Conservation (phyloP, 2,113 vertebrate species). For the Corythornis vintsioides region DNA sequence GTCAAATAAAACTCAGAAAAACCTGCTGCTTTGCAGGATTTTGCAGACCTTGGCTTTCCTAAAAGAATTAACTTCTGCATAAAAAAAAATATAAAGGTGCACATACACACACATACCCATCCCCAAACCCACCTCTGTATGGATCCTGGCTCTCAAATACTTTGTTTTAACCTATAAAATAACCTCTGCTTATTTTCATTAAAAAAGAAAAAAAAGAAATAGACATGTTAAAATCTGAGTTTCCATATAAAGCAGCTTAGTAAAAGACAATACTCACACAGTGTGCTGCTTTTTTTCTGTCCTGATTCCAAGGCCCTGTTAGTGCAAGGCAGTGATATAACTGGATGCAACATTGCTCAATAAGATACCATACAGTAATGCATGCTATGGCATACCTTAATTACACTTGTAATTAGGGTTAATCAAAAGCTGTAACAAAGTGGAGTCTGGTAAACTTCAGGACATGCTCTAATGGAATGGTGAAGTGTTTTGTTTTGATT, state of each 20-base stretch:
- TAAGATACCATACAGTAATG: slow-evolving; percentile 13
- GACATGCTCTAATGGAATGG: no score
- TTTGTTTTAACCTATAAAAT: slow-evolving; percentile 53
- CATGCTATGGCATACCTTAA: not conserved
- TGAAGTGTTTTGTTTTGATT: no score
- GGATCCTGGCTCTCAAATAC: slow-evolving; percentile 28
- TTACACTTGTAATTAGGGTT: not conserved
- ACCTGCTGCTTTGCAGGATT: not conserved
- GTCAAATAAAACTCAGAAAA: not conserved
- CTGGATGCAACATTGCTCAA: slow-evolving; percentile 25
- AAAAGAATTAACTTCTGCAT: slow-evolving; percentile 29
- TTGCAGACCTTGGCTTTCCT: not conserved
- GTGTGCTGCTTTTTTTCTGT: slow-evolving; percentile 34
- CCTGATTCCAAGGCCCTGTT: slow-evolving; percentile 2
- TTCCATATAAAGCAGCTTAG: slow-evolving; percentile 53
- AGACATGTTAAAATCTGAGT: slow-evolving; percentile 39
- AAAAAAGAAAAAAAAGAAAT: slow-evolving; percentile 51
- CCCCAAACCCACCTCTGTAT: not conserved
- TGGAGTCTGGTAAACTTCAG: slow-evolving; percentile 10
- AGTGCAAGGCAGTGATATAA: not conserved
- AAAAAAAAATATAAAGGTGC: not conserved
- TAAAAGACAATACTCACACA: slow-evolving; percentile 61
- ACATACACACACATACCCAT: not conserved
- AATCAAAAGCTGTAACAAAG: slow-evolving; percentile 32
- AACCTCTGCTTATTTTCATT: slow-evolving; percentile 45